Base-by-base conservation (phyloP, 2,113 vertebrate genomes). In the Accipiter virgatus region DNA sequence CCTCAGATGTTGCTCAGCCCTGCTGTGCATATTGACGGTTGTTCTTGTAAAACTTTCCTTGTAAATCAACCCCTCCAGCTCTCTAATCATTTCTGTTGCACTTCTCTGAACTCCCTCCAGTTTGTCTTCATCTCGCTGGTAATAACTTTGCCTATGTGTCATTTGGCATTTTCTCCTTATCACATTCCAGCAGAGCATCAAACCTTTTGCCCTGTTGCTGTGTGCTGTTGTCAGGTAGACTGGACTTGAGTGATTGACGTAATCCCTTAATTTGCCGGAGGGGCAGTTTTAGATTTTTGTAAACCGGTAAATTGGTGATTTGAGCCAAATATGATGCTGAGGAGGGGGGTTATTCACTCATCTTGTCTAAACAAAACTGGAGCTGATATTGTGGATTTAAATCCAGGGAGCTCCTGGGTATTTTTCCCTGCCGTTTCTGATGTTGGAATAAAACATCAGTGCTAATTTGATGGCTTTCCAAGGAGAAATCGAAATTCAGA, bases 21-120 rank as follows among this genome's bases (percentile, higher is more conserved):
- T 92, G 90, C 90, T 96, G 96, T 94, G 92, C 95, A 93, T 95
- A 97, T 95, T 95, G 92, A 94, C 65, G 7, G 81, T 68, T 92
- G 81, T 56, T 95, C 94, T 94, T 97, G 93, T 93, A 94, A 96
- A 96, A 96, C 79, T 90, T 97, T 88, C 86, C 89, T 86, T 96
- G 88, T 95, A 96, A 96, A 96, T 94, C 96, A 96, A 83, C 90
- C 91, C 91, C 96, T 98, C 96, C 93, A 96, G 95, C 91, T 96
- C 93, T 93, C 95, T 94, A 98, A 97, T 95, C 53, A 96, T 98
- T 97, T 96, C 90, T 96, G 96, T 94, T 97, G 95, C 95, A 94
- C 94, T 95, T 94, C 86, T 97, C 95, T 97, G 96, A 97, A 97
- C 92, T 95, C 91, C 63, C 75, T 95, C 95, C 96, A 97, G 95